Conservation (phyloP, 2,888 invertebrate species). For the Stratiomys singularior region DNA sequence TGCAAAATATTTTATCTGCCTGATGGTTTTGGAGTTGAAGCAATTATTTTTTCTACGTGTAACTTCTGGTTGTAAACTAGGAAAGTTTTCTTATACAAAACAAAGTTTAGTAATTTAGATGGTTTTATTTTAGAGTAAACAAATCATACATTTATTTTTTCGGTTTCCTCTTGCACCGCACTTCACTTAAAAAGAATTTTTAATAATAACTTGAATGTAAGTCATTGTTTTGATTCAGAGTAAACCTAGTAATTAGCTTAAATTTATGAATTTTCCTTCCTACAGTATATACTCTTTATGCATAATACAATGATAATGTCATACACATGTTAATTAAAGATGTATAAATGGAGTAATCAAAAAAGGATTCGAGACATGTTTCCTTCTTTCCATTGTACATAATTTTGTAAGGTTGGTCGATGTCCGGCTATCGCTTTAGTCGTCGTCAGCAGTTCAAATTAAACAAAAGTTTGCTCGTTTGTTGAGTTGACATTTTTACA, state of each 20-base stretch:
- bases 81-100: too few relatives aligned
- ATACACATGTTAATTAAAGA: constrained; percentile 29
- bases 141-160: constrained; percentile 51
- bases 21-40: too few relatives aligned
- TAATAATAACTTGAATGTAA: neutral
- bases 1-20: too few relatives aligned
- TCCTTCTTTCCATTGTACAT: constrained; percentile 10
- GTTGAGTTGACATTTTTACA: neutral
- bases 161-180: constrained; percentile 4
- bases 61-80: too few relatives aligned
- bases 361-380: constrained; percentile 7
- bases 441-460: neutral
- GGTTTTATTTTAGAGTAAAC: constrained; percentile 52
- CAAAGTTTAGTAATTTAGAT: constrained; percentile 48
- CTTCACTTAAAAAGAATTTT: neutral
- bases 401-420: constrained; percentile 33
- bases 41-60: too few relatives aligned
- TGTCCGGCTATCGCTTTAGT: constrained; percentile 15
- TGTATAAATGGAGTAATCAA: constrained; percentile 27
- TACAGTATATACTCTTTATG: constrained; percentile 8
- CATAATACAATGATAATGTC: constrained; percentile 24
- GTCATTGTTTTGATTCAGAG: neutral
- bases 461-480: neutral
- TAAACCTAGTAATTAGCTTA: constrained; percentile 24
- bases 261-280: neutral